Evolutionary conservation across 2,113 vertebrate species (phyloP).

Genomic region (Dasyornis broadbenti): DNA sequence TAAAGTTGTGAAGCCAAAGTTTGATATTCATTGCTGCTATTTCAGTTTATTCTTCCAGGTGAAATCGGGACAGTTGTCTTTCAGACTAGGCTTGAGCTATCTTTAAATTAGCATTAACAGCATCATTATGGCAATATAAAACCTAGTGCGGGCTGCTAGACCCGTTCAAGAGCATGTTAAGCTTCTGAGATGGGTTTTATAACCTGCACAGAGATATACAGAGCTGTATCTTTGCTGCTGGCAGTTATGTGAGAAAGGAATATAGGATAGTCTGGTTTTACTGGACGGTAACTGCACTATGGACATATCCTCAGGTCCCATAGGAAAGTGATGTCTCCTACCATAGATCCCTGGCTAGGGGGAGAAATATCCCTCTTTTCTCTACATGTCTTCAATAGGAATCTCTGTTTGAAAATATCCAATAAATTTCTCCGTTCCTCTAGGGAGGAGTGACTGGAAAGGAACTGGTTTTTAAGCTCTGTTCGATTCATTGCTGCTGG

Average conservation of each 20-base stretch:
- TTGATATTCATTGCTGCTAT: not conserved
- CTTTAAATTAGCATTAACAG: not conserved
- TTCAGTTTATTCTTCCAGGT: not conserved
- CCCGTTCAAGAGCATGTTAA: not conserved
- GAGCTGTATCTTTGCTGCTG: not conserved
- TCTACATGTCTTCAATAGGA: constrained; percentile 11
- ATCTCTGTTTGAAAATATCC: constrained; percentile 35
- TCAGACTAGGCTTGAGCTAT: not conserved
- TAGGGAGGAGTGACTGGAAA: constrained; percentile 4
- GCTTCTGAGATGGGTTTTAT: not conserved
- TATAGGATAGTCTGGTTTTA: not conserved
- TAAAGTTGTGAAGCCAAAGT: not conserved
- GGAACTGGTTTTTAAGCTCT: not conserved
- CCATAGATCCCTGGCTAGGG: not conserved
- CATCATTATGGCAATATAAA: not conserved
- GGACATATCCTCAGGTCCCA: not conserved
- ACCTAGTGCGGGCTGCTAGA: not conserved
- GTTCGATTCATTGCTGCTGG: constrained; percentile 20
- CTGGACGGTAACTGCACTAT: not conserved
- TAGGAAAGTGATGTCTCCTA: not conserved
- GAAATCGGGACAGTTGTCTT: not conserved
- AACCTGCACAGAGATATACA: not conserved
- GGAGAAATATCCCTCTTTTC: constrained; percentile 7
- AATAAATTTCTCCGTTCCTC: constrained; percentile 12
- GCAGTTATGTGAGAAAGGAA: not conserved